Base-by-base conservation (phyloP, 2,888 invertebrate species). In the Rhimphoctona megacephalus region DNA sequence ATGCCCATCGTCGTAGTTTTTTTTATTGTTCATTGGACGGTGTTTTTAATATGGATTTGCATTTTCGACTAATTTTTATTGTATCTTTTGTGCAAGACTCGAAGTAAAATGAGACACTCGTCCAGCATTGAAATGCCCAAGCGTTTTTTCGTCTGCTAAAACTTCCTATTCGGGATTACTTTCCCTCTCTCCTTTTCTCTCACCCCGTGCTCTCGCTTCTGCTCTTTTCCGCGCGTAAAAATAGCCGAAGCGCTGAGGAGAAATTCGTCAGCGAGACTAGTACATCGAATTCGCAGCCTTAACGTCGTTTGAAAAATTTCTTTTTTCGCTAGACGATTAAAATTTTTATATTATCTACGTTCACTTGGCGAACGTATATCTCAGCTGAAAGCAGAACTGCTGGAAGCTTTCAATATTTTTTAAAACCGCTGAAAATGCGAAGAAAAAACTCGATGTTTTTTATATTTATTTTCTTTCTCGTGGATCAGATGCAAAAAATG, bases 61-160 rank as follows among this genome's bases (percentile, higher is more conserved):
- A 76, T 80, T 72, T 43, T 61, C n/a, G 33, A 19, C 36, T 54
- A 73, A 57, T 66, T 67, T 80, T 64, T 77, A 83, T 39, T 73
- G 74, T 49, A 49, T 54, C 19, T 54, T 61, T 36, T 46, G 49
- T 33, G n/a, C 11, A 6, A n/a, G 25, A 17, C 36, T 67, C 64
- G 72, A 54, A 33, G 78, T 88, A 81, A 86, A 64, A 67, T 43
- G 88, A 85, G 82, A 87, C 82, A 83, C 69, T 88, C 76, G 81
- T 46, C 30, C 70, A 82, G 70, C 49, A 67, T 78, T 72, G 77
- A 77, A 77, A 49, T 25, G 52, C 39, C 11, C 19, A 8, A 14
- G 22, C 25, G 33, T 39, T 36, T 6, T 54, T 76, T 76, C 54
- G 57, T 25, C 46, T 19, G 25, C 70, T 76, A 46, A 25, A 43